Evolutionary conservation across 1,140 invertebrate genomes (phyloP).

Genomic region (Aradophagus sp.): DNA sequence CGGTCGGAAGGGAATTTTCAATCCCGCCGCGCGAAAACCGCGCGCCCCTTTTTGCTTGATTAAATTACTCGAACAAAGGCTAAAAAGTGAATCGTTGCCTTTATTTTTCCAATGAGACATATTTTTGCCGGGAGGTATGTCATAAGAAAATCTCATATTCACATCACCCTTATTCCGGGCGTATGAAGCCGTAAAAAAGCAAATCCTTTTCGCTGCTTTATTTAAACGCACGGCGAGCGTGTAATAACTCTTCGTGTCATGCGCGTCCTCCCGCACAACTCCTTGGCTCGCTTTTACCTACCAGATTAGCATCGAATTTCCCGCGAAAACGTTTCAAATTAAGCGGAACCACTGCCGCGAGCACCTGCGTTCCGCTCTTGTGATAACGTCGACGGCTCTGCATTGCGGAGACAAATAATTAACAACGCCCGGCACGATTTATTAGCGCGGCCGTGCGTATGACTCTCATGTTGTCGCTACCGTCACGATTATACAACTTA

Average conservation of each 20-base stretch:
- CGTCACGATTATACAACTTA: slow-evolving; percentile 37
- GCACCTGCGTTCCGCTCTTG: slow-evolving; percentile 52
- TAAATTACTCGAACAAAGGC: slow-evolving; percentile 29
- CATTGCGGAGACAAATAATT: slow-evolving; percentile 53
- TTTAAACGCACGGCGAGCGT: slow-evolving; percentile 24
- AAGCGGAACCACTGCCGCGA: slow-evolving; percentile 52
- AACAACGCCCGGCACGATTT: slow-evolving; percentile 47
- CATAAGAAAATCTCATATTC: slow-evolving; percentile 40
- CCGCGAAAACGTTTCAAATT: slow-evolving; percentile 61
- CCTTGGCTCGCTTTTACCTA: slow-evolving; percentile 49
- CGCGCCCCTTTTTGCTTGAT: slow-evolving; percentile 1
- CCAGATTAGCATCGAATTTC: slow-evolving; percentile 60
- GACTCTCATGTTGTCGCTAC: slow-evolving; percentile 35
- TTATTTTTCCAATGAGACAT: slow-evolving; percentile 28
- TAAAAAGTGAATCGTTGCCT: slow-evolving; percentile 27
- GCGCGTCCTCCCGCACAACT: slow-evolving; percentile 27
- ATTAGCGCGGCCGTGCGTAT: slow-evolving; percentile 45
- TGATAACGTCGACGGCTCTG: slow-evolving; percentile 48
- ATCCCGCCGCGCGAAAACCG: too few species aligned
- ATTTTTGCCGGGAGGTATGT: slow-evolving; percentile 10
- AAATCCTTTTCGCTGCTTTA: slow-evolving; percentile 46
- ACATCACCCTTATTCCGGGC: slow-evolving; percentile 24
- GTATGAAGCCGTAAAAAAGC: slow-evolving; percentile 47
- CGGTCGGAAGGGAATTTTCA: too few species aligned
- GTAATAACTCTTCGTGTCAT: slow-evolving; percentile 58